phyloP scores from a whole-genome alignment of 2,888 invertebrate genomes.

The Xestobium rufovillosum region DNA sequence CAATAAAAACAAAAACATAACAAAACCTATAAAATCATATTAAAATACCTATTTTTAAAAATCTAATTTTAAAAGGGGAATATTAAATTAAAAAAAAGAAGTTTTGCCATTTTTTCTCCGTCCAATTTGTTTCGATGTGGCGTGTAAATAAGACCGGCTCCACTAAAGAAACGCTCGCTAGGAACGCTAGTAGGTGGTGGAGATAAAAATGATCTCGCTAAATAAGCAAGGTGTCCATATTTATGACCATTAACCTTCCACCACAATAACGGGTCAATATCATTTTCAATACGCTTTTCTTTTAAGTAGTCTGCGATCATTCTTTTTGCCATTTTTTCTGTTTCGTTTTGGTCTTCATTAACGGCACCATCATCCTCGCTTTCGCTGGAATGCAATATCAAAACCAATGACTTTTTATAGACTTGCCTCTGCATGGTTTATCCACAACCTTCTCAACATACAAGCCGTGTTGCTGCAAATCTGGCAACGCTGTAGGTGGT shows the following conservation, averaged over 20 bases:
- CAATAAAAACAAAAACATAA: no score
- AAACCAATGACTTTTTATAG: no score
- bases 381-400: no score
- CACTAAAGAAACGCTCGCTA: neutral
- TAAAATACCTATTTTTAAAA: no score
- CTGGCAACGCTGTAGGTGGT: no score
- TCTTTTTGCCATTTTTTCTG: no score
- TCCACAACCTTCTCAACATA: no score
- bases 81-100: neutral
- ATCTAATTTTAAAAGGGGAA: conserved; percentile 1
- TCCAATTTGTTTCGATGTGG: conserved; percentile 1
- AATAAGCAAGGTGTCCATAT: neutral
- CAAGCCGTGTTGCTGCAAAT: no score
- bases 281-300: neutral
- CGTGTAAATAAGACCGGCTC: neutral
- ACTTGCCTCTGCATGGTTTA: no score
- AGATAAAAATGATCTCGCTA: neutral
- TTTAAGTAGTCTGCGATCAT: neutral
- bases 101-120: neutral
- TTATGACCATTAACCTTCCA: neutral
- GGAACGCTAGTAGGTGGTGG: conserved; percentile 1
- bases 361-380: no score
- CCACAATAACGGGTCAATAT: conserved; percentile 1
- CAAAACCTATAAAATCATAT: no score
- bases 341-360: no score